phyloP scores from a whole-genome alignment of 1,140 invertebrate species.

The Papilio helenus region DNA sequence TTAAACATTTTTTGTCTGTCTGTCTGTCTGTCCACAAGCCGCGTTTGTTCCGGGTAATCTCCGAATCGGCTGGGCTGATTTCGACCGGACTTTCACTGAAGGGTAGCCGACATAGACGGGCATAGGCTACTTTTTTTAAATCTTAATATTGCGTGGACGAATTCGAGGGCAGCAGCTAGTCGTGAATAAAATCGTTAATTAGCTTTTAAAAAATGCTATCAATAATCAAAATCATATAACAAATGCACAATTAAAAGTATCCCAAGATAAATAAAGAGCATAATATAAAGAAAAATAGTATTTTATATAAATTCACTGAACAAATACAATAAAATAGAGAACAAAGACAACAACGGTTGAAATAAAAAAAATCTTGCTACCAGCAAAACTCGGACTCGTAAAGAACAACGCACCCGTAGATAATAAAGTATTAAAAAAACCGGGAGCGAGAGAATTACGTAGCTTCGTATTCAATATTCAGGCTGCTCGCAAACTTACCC shows the following conservation, averaged over 20 bases:
- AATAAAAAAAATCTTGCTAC: neutral
- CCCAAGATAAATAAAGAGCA: neutral
- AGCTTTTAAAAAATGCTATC: too few species aligned
- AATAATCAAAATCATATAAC: neutral
- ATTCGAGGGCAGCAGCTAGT: too few species aligned
- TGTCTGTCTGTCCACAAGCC: too few species aligned
- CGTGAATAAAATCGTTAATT: neutral
- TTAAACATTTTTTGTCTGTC: too few species aligned
- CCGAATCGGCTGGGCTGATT: too few species aligned
- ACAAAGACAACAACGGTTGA: conserved; percentile 19
- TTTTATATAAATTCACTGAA: conserved; percentile 9
- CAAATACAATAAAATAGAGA: conserved; percentile 12
- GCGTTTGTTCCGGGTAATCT: too few species aligned
- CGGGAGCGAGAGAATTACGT: conserved; percentile 25
- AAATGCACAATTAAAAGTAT: neutral
- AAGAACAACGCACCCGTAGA: conserved; percentile 25
- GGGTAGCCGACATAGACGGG: too few species aligned
- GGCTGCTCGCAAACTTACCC: conserved; percentile 51
- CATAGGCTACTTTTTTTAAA: too few species aligned
- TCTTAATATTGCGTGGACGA: too few species aligned
- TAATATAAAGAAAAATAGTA: conserved; percentile 10
- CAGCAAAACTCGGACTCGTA: conserved; percentile 26
- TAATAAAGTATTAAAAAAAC: conserved; percentile 39
- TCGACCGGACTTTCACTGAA: too few species aligned
- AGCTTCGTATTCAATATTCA: conserved; percentile 39